Conservation (phyloP, 2,797 vertebrate species). For the Enteromius afrohamiltoni region DNA sequence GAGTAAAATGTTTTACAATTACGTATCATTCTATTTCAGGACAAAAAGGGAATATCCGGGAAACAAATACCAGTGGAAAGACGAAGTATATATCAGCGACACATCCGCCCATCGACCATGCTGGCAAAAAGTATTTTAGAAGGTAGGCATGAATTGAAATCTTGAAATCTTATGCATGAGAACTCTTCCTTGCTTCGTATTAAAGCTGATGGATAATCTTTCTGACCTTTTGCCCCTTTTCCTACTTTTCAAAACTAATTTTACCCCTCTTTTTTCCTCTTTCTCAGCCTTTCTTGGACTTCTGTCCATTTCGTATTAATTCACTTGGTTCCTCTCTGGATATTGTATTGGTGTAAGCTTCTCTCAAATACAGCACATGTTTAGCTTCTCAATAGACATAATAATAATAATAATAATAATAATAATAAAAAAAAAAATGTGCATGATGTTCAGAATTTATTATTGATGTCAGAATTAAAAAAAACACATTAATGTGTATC, state of each 20-base stretch:
- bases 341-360: conserved; percentile 69
- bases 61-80: conserved; percentile 89
- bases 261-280: conserved; percentile 28
- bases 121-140: conserved; percentile 98
- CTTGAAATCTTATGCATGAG: background rate
- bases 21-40: conserved; percentile 73
- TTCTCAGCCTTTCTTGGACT: conserved; percentile 77
- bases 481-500: background rate
- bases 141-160: no score
- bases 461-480: background rate
- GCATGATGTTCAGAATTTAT: background rate
- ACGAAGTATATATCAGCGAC: conserved; percentile 90
- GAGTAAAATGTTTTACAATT: background rate
- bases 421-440: background rate
- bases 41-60: conserved; percentile 92
- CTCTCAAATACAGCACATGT: conserved; percentile 33
- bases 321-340: conserved; percentile 72
- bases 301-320: conserved; percentile 73
- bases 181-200: conserved; percentile 5
- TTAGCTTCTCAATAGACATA: background rate
- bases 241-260: conserved; percentile 45
- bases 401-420: background rate
- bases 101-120: conserved; percentile 91
- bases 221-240: conserved; percentile 26
- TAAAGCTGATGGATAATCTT: background rate